Base-by-base conservation (phyloP, 2,888 invertebrate species). In the Corbicula japonica region DNA sequence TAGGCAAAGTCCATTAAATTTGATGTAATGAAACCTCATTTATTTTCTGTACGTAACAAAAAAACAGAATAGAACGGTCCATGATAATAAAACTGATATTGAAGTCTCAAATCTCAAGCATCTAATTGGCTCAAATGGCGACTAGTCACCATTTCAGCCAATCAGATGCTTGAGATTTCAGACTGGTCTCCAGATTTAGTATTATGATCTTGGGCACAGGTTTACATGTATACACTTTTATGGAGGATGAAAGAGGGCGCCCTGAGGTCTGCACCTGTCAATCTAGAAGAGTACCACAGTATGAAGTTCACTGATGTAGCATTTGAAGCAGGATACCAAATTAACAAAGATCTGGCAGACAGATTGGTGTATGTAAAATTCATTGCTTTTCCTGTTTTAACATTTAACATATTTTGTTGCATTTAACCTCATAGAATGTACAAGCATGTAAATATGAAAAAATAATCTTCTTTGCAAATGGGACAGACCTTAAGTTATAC, bases 231-330 rank as follows among this genome's bases (percentile, higher is more conserved):
- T 12, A 83, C 93, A 1, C 87, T 93, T 15, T 76, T 93, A 61
- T 93, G 93, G 93, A 82, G 93, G n/a, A 88, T 93, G 32, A 93
- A 91, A 76, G 92, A 93, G 65, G 91, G 91, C 23, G 85, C 89
- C 3, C 84, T 93, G 74, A 73, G 93, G 56, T 93, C 93, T 65
- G 92, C 92, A 4, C 92, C 93, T 6, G 91, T 93, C 28, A 91
- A 89, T 69, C 83, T 93, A 10, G 92, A 89, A 23, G 92, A 92
- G 74, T 90, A 92, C 80, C 91, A 92, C 80, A 76, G 77, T 18
- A 91, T 93, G 88, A 92, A 93, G 82, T 93, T 93, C 78, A 92
- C 92, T 12, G 93, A 93, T 78, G 84, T 92, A 63, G 90, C 88
- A 62, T 92, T 92, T 80, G 91, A 91, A 70, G 89, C 90, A 18